Conservation (phyloP, 1,140 invertebrate species). For the Schlechtendalia chinensis region DNA sequence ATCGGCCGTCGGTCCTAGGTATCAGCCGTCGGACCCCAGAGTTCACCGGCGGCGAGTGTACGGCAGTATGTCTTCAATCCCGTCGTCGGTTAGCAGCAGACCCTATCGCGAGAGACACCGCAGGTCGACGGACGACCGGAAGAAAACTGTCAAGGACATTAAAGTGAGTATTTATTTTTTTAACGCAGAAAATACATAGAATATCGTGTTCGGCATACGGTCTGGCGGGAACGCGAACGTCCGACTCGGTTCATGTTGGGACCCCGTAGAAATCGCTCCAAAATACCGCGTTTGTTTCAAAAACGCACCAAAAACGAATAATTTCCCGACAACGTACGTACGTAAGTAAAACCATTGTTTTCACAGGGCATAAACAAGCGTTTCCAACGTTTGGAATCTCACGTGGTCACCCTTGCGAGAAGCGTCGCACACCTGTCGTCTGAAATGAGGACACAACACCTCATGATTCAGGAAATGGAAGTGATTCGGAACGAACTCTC, state of each 20-base stretch:
- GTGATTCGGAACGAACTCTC: constrained; percentile 79
- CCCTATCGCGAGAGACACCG: constrained; percentile 62
- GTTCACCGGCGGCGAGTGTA: constrained; percentile 65
- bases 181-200: too few relatives aligned
- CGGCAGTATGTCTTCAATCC: constrained; percentile 79
- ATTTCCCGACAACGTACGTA: too few relatives aligned
- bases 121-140: constrained; percentile 64
- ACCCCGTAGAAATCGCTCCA: too few relatives aligned
- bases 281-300: too few relatives aligned
- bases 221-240: too few relatives aligned
- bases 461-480: constrained; percentile 87
- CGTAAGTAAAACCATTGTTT: constrained; percentile 29
- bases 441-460: constrained; percentile 86
- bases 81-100: constrained; percentile 74
- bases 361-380: constrained; percentile 78
- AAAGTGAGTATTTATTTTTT: constrained; percentile 63
- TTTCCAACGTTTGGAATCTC: constrained; percentile 85
- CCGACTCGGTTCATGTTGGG: too few relatives aligned
- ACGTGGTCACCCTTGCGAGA: constrained; percentile 85
- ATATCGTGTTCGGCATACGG: too few relatives aligned
- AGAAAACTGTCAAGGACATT: constrained; percentile 71
- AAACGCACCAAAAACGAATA: too few relatives aligned
- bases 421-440: constrained; percentile 90
- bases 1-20: constrained; percentile 56
- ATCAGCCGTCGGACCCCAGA: constrained; percentile 64